Base-by-base conservation (phyloP, 92 coral and sea anemone genomes). In the Porites divaricata region DNA sequence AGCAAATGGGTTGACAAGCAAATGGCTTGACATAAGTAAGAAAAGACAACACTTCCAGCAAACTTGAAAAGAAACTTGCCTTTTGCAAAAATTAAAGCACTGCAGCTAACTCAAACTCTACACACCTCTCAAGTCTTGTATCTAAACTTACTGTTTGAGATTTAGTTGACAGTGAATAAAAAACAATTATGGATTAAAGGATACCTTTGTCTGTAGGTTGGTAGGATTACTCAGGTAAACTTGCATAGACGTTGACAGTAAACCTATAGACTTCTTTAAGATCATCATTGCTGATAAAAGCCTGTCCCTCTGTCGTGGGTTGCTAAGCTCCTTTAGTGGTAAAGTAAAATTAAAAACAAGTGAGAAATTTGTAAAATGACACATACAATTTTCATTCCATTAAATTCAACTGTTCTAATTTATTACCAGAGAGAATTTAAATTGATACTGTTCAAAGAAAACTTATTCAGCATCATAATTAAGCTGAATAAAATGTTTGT, bases 271-370 rank as follows among this genome's bases (percentile, higher is more conserved):
- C 52, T 88, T 91, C 76, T 87, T 90, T n/a, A 97, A 87, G 45
- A 91, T 86, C 76, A 90, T 84, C 93, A 93, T 95, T 51, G 98
- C 93, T 25, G 99, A 97, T 24, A 93, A 81, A 66, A 97, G 89
- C 41, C 96, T 92, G 76, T 93, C 92, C 76, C 98, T 92, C 58
- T 91, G 95, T 16, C 81, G 78, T 2, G 94, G 90, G 64, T 90
- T 95, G 83, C 93, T 92, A 56, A 97, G 90, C 85, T 97, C 99
- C 99, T 97, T 26, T 14, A 35, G 54, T 8, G 4, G 7, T 1
- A 41, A 76, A 58, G 20, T 25, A 28, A 7, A 70, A 9, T 65
- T 54, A 2, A 54, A 9, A 54, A 54, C 16, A 54, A 9, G 59
- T 54, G 13, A 9, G 16, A 9, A 11, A 54, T 54, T 54, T 54